Conservation (phyloP, 2,797 vertebrate genomes). For the Babyrousa celebensis region DNA sequence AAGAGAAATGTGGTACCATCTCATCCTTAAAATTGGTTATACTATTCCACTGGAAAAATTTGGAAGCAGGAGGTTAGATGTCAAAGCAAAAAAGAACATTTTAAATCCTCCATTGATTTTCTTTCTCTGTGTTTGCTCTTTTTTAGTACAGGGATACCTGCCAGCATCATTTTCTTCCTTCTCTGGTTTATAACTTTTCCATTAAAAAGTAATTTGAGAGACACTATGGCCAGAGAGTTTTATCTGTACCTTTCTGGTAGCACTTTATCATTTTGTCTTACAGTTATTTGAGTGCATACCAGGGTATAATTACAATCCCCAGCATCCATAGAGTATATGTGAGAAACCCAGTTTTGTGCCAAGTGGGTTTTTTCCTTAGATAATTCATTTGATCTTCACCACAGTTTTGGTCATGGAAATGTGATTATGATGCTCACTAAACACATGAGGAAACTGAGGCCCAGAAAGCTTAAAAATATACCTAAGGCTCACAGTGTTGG, state of each 20-base stretch:
- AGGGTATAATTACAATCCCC: conserved; percentile 42
- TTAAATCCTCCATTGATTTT: conserved; percentile 83
- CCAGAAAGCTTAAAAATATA: conserved; percentile 6
- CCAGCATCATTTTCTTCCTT: conserved; percentile 79
- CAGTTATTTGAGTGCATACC: conserved; percentile 63
- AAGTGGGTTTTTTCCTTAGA: background rate
- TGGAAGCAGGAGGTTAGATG: conserved; percentile 67
- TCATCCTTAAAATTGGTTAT: conserved; percentile 58
- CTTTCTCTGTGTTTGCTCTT: conserved; percentile 79
- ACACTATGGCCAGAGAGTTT: conserved; percentile 69
- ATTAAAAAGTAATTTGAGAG: conserved; percentile 85
- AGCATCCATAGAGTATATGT: background rate
- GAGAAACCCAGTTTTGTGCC: background rate
- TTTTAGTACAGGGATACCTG: conserved; percentile 73
- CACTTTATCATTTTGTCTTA: conserved; percentile 76
- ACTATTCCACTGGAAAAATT: conserved; percentile 4
- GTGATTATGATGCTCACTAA: conserved; percentile 48
- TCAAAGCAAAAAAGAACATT: conserved; percentile 77
- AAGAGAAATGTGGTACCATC: conserved; percentile 42
- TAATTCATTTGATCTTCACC: conserved; percentile 56
- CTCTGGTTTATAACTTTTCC: conserved; percentile 83
- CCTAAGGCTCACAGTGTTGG: background rate
- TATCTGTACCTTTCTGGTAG: conserved; percentile 61
- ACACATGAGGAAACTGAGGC: background rate
- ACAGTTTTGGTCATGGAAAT: conserved; percentile 42